Evolutionary conservation across 2,797 vertebrate species (phyloP).

Genomic region (Eospalax fontanierii): DNA sequence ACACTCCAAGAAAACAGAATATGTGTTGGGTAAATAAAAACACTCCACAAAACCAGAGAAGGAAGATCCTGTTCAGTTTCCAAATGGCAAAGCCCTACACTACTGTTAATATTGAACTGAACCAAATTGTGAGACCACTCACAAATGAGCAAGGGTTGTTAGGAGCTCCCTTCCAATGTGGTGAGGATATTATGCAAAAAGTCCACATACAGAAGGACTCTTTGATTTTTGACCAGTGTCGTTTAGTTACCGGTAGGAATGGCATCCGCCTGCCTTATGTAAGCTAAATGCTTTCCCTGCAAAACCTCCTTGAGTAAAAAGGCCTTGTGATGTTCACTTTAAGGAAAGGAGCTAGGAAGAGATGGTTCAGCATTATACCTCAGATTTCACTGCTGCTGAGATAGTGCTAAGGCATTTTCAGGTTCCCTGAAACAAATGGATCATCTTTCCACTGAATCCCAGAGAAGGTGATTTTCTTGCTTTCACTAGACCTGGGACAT

Average conservation of each 20-base stretch:
- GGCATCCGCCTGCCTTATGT: neutral
- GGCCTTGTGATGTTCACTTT: neutral
- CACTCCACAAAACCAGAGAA: constrained; percentile 53
- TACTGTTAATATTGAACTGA: neutral
- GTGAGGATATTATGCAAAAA: neutral
- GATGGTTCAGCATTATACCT: neutral
- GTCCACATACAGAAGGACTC: fast-evolving
- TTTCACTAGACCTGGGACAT: neutral
- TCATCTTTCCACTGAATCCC: neutral
- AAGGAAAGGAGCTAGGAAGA: neutral
- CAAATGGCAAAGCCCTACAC: neutral
- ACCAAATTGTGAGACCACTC: fast-evolving
- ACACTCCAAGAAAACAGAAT: constrained; percentile 77
- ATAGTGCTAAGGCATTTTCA: neutral
- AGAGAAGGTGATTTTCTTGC: neutral
- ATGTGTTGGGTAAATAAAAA: constrained; percentile 76
- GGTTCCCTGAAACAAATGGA: neutral
- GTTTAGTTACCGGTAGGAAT: neutral
- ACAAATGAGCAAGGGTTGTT: fast-evolving
- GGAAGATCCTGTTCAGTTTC: neutral
- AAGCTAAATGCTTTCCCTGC: neutral
- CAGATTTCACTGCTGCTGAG: fast-evolving
- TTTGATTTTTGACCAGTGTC: neutral
- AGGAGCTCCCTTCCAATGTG: neutral
- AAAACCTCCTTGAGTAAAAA: neutral